Evolutionary conservation across 64 coral and sea anemone genomes (phyloP), one percentile per base, ranked within the genome.

Genomic region (Pachyseris speciosa): DNA sequence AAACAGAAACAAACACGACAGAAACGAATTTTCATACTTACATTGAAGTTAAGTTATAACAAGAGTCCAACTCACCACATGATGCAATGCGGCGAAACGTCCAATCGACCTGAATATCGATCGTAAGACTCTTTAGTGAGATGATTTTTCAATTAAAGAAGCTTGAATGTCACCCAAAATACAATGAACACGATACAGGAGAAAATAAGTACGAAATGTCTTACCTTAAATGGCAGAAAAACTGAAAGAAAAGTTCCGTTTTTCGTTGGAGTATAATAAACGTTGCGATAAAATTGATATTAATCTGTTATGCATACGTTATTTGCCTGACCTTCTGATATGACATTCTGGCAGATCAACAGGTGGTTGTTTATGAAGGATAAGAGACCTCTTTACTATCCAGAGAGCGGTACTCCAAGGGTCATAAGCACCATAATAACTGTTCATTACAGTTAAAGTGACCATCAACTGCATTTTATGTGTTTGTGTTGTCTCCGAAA

Each of bases 261-360:
- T 51, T 76, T 50, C 15, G 1, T 7, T 10, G 10, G 31, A 53
- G 52, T 39, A 40, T 4, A 22, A 17, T n/a, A 61, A 40, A 60
- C 10, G 9, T 24, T 39, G 13, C 9, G 52, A 61, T 37, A 41
- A 61, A 55, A n/a, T 40, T 39, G 32, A 40, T 40, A 41, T 26
- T 39, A 81, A 81, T 81, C 77, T 81, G 77, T 36, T 81, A 81
- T 81, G 77, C 77, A 81, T 81, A 81, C 77, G 77, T 81, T 81
- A 81, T 81, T 40, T 39, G 51, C 33, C 10, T 39, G 77, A 81
- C 33, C 7, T 58, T 81, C 52, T 63, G 49, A 58, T 37, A 9
- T 80, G 50, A 59, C 51, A 26, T 58, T 59, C 48, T 80, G 77
- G 63, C 77, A 63, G 77, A 81, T 39, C 10, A 81, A 24, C 77